A percentile compares a stretch with the other conserved stretches of the same genome.
phyloP scores from a whole-genome alignment of 2,113 vertebrate genomes.

The Phodopus roborovskii region DNA sequence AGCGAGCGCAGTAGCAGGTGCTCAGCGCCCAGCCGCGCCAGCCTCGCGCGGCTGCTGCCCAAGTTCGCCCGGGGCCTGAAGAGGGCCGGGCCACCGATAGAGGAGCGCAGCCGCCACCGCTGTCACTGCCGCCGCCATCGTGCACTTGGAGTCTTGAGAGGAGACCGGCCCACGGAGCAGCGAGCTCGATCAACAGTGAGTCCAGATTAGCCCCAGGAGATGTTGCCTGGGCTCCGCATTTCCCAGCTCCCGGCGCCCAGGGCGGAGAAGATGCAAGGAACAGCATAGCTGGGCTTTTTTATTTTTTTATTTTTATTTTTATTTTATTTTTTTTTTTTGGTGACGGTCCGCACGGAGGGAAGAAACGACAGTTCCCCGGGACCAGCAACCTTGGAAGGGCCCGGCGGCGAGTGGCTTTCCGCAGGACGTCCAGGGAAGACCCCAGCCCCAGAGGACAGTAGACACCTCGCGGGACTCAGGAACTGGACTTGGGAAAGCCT shows the following conservation, averaged over 20 bases:
- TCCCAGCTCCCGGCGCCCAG: conserved; percentile 6
- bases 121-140: neutral
- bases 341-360: neutral
- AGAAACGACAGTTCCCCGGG: conserved; percentile 12
- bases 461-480: neutral
- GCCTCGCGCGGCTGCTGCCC: conserved; percentile 73
- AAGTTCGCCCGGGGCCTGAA: conserved; percentile 77
- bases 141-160: conserved; percentile 39
- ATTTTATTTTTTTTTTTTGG: too few relatives aligned
- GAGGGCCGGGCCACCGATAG: conserved; percentile 65
- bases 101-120: neutral
- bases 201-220: conserved; percentile 54
- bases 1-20: conserved; percentile 71
- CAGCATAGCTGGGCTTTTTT: neutral
- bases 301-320: too few relatives aligned
- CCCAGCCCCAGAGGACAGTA: conserved; percentile 36
- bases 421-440: conserved; percentile 50
- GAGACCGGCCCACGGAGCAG: neutral
- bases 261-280: neutral
- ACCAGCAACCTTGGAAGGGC: conserved; percentile 20
- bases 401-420: conserved; percentile 17
- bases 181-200: conserved; percentile 13
- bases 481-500: conserved; percentile 39
- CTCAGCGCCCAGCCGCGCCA: conserved; percentile 74
- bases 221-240: conserved; percentile 55